These are phyloP conservation scores for Suricata suricatta DNA, from an alignment of 2,113 vertebrate species.

Conservation along the genomic window DNA sequence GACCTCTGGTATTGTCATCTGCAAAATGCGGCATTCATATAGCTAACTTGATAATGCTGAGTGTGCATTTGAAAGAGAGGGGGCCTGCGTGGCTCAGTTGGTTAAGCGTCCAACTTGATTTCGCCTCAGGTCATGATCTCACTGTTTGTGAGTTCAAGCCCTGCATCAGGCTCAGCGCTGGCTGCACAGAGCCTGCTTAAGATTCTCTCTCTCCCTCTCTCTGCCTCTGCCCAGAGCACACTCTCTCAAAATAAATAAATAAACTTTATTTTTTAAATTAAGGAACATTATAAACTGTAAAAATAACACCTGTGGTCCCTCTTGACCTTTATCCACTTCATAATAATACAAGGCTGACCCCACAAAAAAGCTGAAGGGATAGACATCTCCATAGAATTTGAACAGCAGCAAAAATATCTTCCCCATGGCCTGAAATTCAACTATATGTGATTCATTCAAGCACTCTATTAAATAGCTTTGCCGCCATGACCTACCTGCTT, in stretches of 20 bases:
- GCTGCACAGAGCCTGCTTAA: too few relatives aligned
- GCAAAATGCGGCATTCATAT: neutral
- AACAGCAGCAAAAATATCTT: neutral
- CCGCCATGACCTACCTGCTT: neutral
- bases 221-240: too few relatives aligned
- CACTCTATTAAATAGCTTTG: neutral
- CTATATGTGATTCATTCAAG: neutral
- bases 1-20: neutral
- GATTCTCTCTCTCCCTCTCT: too few relatives aligned
- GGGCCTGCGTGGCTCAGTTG: too few relatives aligned
- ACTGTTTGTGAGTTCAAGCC: too few relatives aligned
- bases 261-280: too few relatives aligned
- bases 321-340: neutral
- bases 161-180: too few relatives aligned
- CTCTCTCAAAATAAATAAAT: too few relatives aligned
- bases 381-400: neutral
- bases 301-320: neutral
- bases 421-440: neutral
- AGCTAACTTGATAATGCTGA: neutral
- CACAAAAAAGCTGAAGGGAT: neutral
- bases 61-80: neutral
- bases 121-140: too few relatives aligned
- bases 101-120: too few relatives aligned
- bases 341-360: neutral
- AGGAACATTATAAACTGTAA: neutral